Evolutionary conservation across 1,140 invertebrate genomes (phyloP).

Genomic region (Gerris buenoi): DNA sequence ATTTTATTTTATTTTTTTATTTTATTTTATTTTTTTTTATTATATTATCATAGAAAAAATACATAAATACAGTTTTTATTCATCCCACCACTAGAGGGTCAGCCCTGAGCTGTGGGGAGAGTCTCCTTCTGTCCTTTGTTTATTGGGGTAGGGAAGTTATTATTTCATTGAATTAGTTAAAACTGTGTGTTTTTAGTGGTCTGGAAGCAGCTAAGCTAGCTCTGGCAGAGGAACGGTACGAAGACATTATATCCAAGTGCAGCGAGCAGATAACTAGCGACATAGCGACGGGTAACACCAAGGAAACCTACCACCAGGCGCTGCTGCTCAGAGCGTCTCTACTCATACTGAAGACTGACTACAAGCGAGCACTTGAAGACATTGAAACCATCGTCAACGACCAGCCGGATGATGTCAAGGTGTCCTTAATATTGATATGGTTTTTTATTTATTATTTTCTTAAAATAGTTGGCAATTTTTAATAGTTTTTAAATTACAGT

Average conservation of each 20-base stretch:
- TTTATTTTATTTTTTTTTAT: no score
- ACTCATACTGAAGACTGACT: constrained; percentile 55
- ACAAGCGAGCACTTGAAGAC: constrained; percentile 53
- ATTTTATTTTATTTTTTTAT: no score
- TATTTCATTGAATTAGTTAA: no score
- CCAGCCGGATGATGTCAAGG: constrained; percentile 37
- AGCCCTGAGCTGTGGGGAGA: no score
- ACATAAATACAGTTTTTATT: no score
- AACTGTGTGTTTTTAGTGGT: constrained; percentile 32
- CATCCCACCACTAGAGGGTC: no score
- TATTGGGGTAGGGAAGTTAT: no score
- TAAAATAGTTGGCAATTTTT: no score
- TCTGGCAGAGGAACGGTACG: constrained; percentile 53
- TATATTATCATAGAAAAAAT: no score
- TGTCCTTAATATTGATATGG: constrained; percentile 18
- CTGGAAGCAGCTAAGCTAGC: constrained; percentile 48
- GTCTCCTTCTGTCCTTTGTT: no score
- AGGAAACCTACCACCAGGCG: constrained; percentile 43
- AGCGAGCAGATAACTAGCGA: constrained; percentile 55
- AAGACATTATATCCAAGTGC: constrained; percentile 61
- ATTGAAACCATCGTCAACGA: constrained; percentile 46
- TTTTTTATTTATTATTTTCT: no score
- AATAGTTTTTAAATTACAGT: no score
- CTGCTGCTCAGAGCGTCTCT: constrained; percentile 67
- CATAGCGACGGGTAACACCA: constrained; percentile 9